Evolutionary conservation across 2,797 vertebrate species (phyloP).

Genomic region (Anas capensis): DNA sequence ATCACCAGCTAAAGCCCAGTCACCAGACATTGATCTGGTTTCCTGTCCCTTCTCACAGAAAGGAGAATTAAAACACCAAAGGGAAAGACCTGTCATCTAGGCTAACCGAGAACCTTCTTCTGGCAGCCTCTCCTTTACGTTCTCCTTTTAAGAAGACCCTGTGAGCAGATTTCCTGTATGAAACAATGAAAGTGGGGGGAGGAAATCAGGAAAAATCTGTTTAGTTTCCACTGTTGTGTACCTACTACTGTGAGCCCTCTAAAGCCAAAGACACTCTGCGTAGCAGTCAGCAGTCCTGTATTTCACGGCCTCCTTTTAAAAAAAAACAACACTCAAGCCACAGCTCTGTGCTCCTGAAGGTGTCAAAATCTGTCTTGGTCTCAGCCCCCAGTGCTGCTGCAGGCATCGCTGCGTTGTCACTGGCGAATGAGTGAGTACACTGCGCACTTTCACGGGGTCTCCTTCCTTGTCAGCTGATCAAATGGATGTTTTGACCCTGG

Average conservation of each 20-base stretch:
- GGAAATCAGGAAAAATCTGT: not conserved
- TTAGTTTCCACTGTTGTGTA: not conserved
- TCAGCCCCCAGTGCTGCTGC: not conserved
- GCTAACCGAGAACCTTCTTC: not conserved
- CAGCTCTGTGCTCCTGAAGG: not conserved
- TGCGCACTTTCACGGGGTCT: rapidly evolving
- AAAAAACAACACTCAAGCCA: not conserved
- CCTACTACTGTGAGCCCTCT: not conserved
- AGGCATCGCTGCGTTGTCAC: too few species aligned
- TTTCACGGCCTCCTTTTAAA: not conserved
- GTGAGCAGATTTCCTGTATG: not conserved
- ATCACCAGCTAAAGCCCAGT: not conserved
- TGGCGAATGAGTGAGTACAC: not conserved
- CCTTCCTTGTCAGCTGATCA: not conserved
- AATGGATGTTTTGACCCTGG: not conserved
- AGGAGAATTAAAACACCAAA: not conserved
- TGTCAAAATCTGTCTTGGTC: not conserved
- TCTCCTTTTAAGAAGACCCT: not conserved
- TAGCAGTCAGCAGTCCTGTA: not conserved
- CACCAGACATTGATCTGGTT: not conserved
- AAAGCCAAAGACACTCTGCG: not conserved
- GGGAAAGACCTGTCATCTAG: not conserved
- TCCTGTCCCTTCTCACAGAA: not conserved
- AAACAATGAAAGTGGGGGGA: not conserved
- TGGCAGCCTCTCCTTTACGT: not conserved